Percentiles rank a stretch among this genome's conserved stretches.
phyloP scores from a whole-genome alignment of 2,888 invertebrate genomes.

The Trachelus stipa region DNA sequence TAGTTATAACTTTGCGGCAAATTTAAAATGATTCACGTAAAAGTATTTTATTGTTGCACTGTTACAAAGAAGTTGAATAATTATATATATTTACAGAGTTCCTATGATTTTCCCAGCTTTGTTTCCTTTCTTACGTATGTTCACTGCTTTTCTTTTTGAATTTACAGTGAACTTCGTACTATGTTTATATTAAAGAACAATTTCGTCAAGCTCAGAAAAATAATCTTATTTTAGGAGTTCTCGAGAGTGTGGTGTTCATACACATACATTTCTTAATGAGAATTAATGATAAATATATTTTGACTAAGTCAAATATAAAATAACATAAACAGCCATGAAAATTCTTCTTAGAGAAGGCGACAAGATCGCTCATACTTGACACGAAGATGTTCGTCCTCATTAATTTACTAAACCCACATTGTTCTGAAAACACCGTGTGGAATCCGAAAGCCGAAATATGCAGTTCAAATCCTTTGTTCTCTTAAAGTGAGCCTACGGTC shows the following conservation, averaged over 20 bases:
- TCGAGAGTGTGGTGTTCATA: background rate
- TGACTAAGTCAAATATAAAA: background rate
- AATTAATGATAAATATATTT: background rate
- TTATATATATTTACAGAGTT: background rate
- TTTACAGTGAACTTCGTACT: background rate
- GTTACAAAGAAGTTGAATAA: background rate
- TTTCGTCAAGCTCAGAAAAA: background rate
- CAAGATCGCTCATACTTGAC: background rate
- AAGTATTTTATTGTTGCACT: background rate
- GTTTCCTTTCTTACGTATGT: background rate
- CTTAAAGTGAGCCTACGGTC: background rate
- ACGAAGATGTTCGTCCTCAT: background rate
- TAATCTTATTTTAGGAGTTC: background rate
- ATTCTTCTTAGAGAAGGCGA: background rate
- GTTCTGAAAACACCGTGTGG: background rate
- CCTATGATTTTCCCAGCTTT: background rate
- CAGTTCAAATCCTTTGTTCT: background rate
- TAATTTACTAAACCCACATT: background rate
- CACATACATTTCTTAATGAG: background rate
- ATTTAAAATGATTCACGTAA: background rate
- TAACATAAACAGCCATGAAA: background rate
- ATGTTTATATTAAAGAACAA: background rate
- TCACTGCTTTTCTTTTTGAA: background rate
- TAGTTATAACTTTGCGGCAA: background rate
- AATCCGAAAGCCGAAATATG: background rate